Evolutionary conservation across 2,888 invertebrate species (phyloP).

Genomic region (Tiliacea citrago): DNA sequence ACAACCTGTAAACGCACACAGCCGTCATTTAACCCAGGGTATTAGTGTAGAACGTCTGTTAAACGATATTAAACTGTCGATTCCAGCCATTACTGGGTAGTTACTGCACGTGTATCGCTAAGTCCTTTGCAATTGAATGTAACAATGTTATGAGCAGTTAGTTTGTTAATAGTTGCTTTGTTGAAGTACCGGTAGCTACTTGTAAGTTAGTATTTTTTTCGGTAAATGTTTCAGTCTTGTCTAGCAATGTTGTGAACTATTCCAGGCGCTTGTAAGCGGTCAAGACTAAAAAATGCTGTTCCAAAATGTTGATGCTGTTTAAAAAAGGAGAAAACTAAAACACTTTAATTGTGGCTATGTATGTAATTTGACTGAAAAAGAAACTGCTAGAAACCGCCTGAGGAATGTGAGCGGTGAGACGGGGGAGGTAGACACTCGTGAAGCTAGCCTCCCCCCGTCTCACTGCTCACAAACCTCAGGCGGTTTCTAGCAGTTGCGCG

Average conservation of each 20-base stretch:
- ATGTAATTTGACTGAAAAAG: too few relatives aligned
- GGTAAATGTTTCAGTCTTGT: too few relatives aligned
- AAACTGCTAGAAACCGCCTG: too few relatives aligned
- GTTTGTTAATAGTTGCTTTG: too few relatives aligned
- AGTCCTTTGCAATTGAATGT: constrained; percentile 9
- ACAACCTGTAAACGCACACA: constrained; percentile 21
- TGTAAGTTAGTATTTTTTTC: too few relatives aligned
- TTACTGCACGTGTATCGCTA: constrained; percentile 8
- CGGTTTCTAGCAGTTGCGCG: too few relatives aligned
- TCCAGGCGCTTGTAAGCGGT: neutral
- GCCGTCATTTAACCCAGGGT: constrained; percentile 15
- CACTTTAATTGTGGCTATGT: too few relatives aligned
- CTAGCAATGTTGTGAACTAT: neutral
- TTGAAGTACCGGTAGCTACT: neutral
- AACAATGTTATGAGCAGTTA: neutral
- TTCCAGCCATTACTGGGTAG: constrained; percentile 23
- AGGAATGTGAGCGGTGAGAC: too few relatives aligned
- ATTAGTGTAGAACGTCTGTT: constrained; percentile 40
- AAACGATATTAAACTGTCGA: constrained; percentile 48
- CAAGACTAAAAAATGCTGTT: neutral
- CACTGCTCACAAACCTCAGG: too few relatives aligned
- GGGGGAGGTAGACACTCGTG: too few relatives aligned
- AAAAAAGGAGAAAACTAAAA: too few relatives aligned
- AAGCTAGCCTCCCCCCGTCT: too few relatives aligned
- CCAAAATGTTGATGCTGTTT: neutral